These are phyloP conservation scores for Horisme vitalbata DNA, from an alignment of 2,888 invertebrate species.

Conservation along the genomic window DNA sequence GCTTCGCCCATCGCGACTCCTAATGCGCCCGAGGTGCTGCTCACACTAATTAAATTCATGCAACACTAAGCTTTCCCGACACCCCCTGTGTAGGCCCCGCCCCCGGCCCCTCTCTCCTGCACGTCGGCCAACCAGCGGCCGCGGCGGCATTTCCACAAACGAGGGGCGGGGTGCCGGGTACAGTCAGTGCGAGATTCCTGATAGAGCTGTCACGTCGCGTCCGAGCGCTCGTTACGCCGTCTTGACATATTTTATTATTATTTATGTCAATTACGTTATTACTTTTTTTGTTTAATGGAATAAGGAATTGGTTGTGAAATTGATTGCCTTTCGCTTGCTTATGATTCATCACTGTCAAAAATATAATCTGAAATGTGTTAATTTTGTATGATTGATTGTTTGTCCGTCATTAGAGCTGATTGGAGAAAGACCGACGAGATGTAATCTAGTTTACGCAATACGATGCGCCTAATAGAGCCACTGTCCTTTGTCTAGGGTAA, in stretches of 20 bases:
- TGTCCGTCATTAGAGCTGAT: conserved; percentile 63
- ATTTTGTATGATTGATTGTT: conserved; percentile 80
- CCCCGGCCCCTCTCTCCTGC: conserved; percentile 35
- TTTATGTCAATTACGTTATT: conserved; percentile 83
- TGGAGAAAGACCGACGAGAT: conserved; percentile 45
- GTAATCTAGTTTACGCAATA: conserved; percentile 77
- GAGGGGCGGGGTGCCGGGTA: conserved; percentile 36
- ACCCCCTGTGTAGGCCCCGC: conserved; percentile 47
- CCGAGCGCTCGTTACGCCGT: conserved; percentile 77
- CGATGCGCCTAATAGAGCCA: conserved; percentile 47
- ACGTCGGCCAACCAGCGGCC: conserved; percentile 49
- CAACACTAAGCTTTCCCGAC: conserved; percentile 74
- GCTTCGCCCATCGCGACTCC: conserved; percentile 82
- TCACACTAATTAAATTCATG: conserved; percentile 83
- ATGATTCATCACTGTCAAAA: conserved; percentile 81
- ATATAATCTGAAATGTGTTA: conserved; percentile 79
- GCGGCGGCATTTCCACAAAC: conserved; percentile 45
- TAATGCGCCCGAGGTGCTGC: conserved; percentile 82
- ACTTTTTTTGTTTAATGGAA: conserved; percentile 82
- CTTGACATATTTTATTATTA: conserved; percentile 83
- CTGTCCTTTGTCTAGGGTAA: conserved; percentile 38
- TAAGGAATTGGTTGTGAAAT: conserved; percentile 81
- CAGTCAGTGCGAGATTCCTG: conserved; percentile 74
- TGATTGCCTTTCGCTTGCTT: conserved; percentile 80
- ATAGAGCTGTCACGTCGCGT: conserved; percentile 81